These are phyloP conservation scores for Tortrix viridana DNA, from an alignment of 2,888 invertebrate genomes.

Conservation along the genomic window DNA sequence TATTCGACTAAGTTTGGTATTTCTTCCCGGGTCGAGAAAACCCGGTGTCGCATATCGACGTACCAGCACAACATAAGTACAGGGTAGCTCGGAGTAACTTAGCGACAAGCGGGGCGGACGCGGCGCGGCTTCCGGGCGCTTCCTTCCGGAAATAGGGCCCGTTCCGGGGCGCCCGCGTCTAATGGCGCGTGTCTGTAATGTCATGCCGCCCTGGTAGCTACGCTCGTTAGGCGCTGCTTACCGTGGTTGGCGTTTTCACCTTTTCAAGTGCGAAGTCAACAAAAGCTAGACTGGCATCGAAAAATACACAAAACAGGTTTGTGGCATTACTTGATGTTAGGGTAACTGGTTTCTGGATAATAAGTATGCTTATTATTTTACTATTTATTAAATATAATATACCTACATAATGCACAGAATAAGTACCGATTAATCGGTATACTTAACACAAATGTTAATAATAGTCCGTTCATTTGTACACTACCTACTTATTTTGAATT, in stretches of 20 bases:
- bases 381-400: too few relatives aligned
- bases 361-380: too few relatives aligned
- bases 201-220: conserved; percentile 74
- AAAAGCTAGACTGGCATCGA: neutral
- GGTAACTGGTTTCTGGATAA: too few relatives aligned
- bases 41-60: conserved; percentile 48
- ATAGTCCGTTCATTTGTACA: too few relatives aligned
- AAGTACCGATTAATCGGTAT: too few relatives aligned
- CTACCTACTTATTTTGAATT: too few relatives aligned
- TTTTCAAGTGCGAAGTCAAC: conserved; percentile 24
- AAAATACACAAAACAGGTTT: too few relatives aligned
- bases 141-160: conserved; percentile 83
- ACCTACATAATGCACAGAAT: too few relatives aligned
- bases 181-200: conserved; percentile 71
- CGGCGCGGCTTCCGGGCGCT: conserved; percentile 75
- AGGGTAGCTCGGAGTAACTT: conserved; percentile 46
- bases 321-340: too few relatives aligned
- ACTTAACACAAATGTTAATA: too few relatives aligned
- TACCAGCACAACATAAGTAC: conserved; percentile 55
- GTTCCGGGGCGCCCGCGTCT: conserved; percentile 65
- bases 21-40: conserved; percentile 21
- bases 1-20: too few relatives aligned
- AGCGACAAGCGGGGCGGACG: conserved; percentile 65
- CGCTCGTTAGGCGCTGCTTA: conserved; percentile 62
- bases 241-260: conserved; percentile 42